Evolutionary conservation across 2,113 vertebrate genomes (phyloP), one percentile per base, ranked within the genome.

Genomic region (Rostratula benghalensis): DNA sequence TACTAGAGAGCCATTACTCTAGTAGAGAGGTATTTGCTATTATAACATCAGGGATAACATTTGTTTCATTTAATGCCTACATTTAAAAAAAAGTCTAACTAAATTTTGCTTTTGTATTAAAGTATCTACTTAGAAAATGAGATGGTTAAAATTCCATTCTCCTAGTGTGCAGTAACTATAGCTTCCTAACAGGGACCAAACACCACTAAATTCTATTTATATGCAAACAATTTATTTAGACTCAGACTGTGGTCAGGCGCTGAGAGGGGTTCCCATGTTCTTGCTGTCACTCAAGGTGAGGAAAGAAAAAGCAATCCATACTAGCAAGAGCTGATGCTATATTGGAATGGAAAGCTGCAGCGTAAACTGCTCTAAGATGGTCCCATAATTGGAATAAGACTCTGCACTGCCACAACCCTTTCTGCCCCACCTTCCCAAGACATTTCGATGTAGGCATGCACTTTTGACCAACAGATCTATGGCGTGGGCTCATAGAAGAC

Each of bases 321-420:
- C 33, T 41, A 43, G 48, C 69, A 94, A 90, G 76, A 90, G 73
- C 85, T 89, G 83, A 48, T 78, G 51, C 85, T 64, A 1, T 37
- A n/a, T 41, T 56, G 54, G 53, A 94, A 77, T 4, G 14, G 70
- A 94, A 96, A 94, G 46, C 59, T 75, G 69, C 74, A 57, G 48
- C 2, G 2, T 45, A 80, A 76, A 37, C 33, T 60, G 57, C 18
- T 76, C 65, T 19, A 76, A 69, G 11, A 78, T 19, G 65, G 77
- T 70, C 56, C 61, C 73, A 33, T 11, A 74, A 68, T 1, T 54
- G 28, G 48, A 67, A 63, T 25, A 83, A 65, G 90, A 67, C 22
- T n/a, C 74, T 57, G 45, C 31, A 80, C 43, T n/a, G 83, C 41
- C 41, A 23, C 18, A 43, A 71, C 43, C 8, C 14, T 75, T 51